phyloP scores from a whole-genome alignment of 2,888 invertebrate genomes.

The Troglohyphantes excavatus region DNA sequence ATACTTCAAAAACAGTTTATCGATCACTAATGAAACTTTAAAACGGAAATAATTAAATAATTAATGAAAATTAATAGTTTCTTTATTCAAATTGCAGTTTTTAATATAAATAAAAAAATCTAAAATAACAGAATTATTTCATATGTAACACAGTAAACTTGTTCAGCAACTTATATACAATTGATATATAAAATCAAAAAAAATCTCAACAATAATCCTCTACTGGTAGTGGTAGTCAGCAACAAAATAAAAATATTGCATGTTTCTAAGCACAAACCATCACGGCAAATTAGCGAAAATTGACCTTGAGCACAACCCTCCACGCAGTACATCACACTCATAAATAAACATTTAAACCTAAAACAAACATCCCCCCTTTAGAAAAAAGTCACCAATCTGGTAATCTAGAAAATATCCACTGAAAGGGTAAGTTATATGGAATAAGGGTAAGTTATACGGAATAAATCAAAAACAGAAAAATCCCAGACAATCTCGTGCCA shows the following conservation, averaged over 20 bases:
- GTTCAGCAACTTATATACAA: too few species aligned
- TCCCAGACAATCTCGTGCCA: constrained; percentile 11
- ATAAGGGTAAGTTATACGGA: neutral
- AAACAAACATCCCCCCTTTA: neutral
- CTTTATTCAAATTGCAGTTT: too few species aligned
- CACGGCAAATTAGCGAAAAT: neutral
- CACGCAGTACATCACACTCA: neutral
- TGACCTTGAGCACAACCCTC: neutral
- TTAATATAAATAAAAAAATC: too few species aligned
- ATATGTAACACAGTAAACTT: too few species aligned
- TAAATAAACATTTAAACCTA: neutral
- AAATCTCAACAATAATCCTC: too few species aligned
- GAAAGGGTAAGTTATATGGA: too few species aligned
- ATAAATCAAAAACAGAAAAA: constrained; percentile 8
- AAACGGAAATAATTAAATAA: too few species aligned
- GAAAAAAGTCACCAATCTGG: neutral
- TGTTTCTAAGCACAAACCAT: neutral
- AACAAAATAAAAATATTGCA: neutral
- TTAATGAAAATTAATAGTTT: too few species aligned
- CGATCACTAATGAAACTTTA: too few species aligned
- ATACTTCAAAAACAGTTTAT: too few species aligned
- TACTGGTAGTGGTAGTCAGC: neutral
- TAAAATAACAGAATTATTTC: too few species aligned
- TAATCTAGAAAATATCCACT: neutral
- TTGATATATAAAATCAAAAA: too few species aligned